A percentile compares a stretch with the other conserved stretches of the same genome.
These are phyloP conservation scores for Noturus placidus DNA, from an alignment of 2,113 vertebrate species.

Conservation along the genomic window DNA sequence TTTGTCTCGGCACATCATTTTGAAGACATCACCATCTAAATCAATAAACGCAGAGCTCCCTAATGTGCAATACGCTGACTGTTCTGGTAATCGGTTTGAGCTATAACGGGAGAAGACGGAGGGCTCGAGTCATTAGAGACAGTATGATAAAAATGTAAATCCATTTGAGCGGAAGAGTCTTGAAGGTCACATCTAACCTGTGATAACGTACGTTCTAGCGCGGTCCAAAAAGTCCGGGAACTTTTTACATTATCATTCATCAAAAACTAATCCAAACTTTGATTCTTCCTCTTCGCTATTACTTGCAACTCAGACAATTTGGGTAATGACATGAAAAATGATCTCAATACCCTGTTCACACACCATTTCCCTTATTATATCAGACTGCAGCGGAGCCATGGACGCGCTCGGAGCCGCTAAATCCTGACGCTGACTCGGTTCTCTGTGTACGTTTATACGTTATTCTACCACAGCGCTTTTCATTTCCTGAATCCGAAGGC, in stretches of 20 bases:
- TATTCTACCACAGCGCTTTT: not conserved
- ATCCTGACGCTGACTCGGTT: not conserved
- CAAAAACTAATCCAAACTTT: slow-evolving; percentile 6
- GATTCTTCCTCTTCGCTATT: not conserved
- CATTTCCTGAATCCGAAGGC: not conserved
- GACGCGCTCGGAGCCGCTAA: not conserved
- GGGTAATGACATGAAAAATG: slow-evolving; percentile 4
- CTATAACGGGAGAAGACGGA: slow-evolving; percentile 7
- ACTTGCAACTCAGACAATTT: not conserved
- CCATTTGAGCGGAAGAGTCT: not conserved
- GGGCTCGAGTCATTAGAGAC: not conserved
- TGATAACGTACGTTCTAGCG: not conserved
- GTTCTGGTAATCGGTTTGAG: slow-evolving; percentile 43
- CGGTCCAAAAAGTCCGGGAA: not conserved
- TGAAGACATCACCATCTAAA: slow-evolving; percentile 22
- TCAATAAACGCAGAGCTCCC: slow-evolving; percentile 47
- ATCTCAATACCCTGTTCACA: slow-evolving; percentile 1
- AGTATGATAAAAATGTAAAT: not conserved
- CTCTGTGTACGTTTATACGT: not conserved
- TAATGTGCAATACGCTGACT: slow-evolving; percentile 31
- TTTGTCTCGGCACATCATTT: not conserved
- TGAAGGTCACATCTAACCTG: not conserved
- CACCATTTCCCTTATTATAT: not conserved
- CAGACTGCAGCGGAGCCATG: not conserved
- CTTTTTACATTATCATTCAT: slow-evolving; percentile 1